A percentile compares a stretch with the other conserved stretches of the same genome.
phyloP scores from a whole-genome alignment of 2,888 invertebrate genomes.

The Platerodrilus igneus region DNA sequence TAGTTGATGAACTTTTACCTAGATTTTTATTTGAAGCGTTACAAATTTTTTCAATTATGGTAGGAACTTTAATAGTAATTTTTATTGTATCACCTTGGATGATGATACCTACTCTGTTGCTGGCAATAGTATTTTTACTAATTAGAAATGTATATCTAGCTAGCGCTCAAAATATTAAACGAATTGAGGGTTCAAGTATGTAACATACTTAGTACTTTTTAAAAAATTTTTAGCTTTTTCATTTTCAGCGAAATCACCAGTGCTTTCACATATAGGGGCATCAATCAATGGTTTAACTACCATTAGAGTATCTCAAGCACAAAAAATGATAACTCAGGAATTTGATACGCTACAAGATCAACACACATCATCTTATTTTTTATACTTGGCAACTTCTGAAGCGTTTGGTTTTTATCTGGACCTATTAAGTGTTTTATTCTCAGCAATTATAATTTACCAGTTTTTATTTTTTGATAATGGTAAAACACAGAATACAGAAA shows the following conservation, averaged over 20 bases:
- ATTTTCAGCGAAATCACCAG: constrained; percentile 78
- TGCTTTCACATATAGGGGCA: constrained; percentile 85
- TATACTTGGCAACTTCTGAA: constrained; percentile 57
- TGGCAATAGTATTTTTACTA: constrained; percentile 60
- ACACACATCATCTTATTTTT: constrained; percentile 60
- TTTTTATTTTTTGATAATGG: constrained; percentile 59
- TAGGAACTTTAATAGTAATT: constrained; percentile 68
- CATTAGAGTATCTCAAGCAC: constrained; percentile 73
- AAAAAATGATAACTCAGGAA: constrained; percentile 67
- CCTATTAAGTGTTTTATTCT: constrained; percentile 58
- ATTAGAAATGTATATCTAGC: constrained; percentile 63
- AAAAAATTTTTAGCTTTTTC: no score
- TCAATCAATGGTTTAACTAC: constrained; percentile 81
- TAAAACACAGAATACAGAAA: constrained; percentile 35
- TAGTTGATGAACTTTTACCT: constrained; percentile 70
- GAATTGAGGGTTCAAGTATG: constrained; percentile 55
- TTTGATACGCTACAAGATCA: constrained; percentile 70
- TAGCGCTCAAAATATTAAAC: constrained; percentile 69
- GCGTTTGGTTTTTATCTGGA: constrained; percentile 64
- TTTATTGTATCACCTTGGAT: constrained; percentile 67
- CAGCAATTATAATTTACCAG: constrained; percentile 58
- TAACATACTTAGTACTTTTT: no score
- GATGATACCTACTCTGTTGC: constrained; percentile 58
- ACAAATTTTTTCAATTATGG: constrained; percentile 63
- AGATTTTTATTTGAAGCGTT: constrained; percentile 60